Base-by-base conservation (phyloP, 30 jellyfish, hydroid and myxozoan genomes). In the Hydractinia symbiolongicarpus region DNA sequence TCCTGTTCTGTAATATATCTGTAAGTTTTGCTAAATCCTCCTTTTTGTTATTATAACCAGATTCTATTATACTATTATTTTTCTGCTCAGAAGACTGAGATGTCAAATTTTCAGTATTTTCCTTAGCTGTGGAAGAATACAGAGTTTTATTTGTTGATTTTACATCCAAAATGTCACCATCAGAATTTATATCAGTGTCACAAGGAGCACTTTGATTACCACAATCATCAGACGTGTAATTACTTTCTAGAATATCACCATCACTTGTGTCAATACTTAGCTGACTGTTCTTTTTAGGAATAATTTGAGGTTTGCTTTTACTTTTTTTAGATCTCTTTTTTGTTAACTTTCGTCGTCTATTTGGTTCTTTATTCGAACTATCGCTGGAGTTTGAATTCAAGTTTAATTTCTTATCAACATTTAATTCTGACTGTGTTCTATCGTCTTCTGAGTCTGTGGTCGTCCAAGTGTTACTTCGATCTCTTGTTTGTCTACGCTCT, bases 401-500 rank as follows among this genome's bases (percentile, higher is more conserved):
- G 50, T 3, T 50, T 20, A 30, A 20, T 50, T 71, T 30, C 9
- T 71, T 50, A 8, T 71, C 61, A 7, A 20, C 54, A 20, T 53
- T 50, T 20, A 71, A 55, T 71, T 71, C 80, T 20, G 80, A 71
- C 17, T 30, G n/a, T 14, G 15, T 6, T 7, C n/a, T 20, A 7
- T 53, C 61, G 50, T 71, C 80, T 15, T 71, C 80, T 20, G 80
- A 71, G 80, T 71, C 80, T 19, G 80, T 71, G 50, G 80, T 71
- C 61, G 80, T 71, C 80, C 80, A 71, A 71, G 80, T 71, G 61
- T 71, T 71, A 53, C 80, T 71, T 71, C 80, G 80, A 71, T 71
- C 80, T 71, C 80, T 71, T 71, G 80, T 71, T 71, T 30, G 80
- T 71, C 40, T 30, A 15, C 51, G 50, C 51, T 30, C 61, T 71